phyloP scores from a whole-genome alignment of 2,888 invertebrate species.

The Cynaeus angustus region DNA sequence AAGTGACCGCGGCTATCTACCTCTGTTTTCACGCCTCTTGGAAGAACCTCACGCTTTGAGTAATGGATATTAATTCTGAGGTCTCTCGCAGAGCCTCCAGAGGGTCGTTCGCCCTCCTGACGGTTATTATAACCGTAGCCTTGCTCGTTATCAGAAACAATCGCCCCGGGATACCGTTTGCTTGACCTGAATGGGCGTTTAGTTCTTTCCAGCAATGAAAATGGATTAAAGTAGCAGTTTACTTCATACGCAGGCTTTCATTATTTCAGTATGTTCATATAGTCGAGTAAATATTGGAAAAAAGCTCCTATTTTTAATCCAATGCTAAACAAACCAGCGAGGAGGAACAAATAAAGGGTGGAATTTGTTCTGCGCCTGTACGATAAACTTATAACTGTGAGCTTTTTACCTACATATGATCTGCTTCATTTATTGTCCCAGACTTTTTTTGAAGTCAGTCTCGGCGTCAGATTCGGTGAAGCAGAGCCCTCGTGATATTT shows the following conservation, averaged over 20 bases:
- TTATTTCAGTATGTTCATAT: too few species aligned
- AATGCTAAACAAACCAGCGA: too few species aligned
- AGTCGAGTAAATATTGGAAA: background rate
- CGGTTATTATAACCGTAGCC: conserved; percentile 64
- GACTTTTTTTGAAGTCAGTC: background rate
- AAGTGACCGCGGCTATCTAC: conserved; percentile 38
- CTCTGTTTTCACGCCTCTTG: conserved; percentile 38
- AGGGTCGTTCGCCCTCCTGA: conserved; percentile 63
- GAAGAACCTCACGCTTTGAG: conserved; percentile 59
- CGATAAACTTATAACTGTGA: too few species aligned
- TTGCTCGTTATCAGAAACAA: conserved; percentile 68
- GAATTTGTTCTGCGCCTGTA: too few species aligned
- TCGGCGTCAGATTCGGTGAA: background rate
- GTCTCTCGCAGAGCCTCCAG: conserved; percentile 59
- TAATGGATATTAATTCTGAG: conserved; percentile 66
- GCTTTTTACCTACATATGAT: too few species aligned
- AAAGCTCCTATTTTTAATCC: background rate
- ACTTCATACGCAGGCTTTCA: conserved; percentile 43
- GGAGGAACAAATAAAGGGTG: too few species aligned
- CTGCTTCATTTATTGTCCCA: too few species aligned
- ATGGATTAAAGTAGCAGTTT: conserved; percentile 58
- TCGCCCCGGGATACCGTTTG: conserved; percentile 66
- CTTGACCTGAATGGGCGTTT: conserved; percentile 62
- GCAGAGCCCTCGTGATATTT: conserved; percentile 8
- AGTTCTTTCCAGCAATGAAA: conserved; percentile 56